Evolutionary conservation across 2,888 invertebrate species (phyloP), one percentile per base, ranked within the genome.

Genomic region (Buathra laborator): DNA sequence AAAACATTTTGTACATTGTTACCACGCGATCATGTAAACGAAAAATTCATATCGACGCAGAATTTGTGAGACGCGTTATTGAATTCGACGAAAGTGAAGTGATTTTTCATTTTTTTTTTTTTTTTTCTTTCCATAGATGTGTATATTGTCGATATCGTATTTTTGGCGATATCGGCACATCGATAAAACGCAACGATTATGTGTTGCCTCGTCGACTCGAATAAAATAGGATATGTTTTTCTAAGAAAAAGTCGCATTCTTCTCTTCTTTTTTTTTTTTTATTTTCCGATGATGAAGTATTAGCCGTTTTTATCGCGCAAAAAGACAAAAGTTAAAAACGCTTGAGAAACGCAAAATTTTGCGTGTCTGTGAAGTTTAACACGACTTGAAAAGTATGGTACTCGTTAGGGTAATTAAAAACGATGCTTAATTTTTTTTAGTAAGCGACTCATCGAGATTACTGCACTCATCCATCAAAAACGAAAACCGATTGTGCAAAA

Each of bases 1-100:
- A 29, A 48, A 12, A 43, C 71, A 24, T 29, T 66, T 56, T 59
- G 71, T 82, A 66, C 32, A 71, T 53, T 81, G 59, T 24, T 67
- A 48, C 59, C 72, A 32, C n/a, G 19, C 24, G 12, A 77, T 53
- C 37, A 9, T 5, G 37, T 9, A 9, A 37, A n/a, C 48, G 48
- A 48, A 37, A 9, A 37, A 37, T 37, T 37, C 37, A 9, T 9
- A 37, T 37, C 37, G 37, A 9, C 37, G 37, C 37, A 9, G 37
- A 37, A 7, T 37, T 24, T 24, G 24, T 37, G n/a, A 48, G 3
- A 12, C 48, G 48, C 48, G 48, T 10, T 48, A 7, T 37, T 9
- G 12, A 12, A 48, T 48, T 7, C 4, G 48, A 12, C 48, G 48
- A 48, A 14, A 46, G 24, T 24, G 1, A 24, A 24, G 3, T 24